Percentiles rank a stretch among this genome's conserved stretches.
Conservation (phyloP, 1,140 invertebrate genomes). For the Drosophila asahinai region DNA sequence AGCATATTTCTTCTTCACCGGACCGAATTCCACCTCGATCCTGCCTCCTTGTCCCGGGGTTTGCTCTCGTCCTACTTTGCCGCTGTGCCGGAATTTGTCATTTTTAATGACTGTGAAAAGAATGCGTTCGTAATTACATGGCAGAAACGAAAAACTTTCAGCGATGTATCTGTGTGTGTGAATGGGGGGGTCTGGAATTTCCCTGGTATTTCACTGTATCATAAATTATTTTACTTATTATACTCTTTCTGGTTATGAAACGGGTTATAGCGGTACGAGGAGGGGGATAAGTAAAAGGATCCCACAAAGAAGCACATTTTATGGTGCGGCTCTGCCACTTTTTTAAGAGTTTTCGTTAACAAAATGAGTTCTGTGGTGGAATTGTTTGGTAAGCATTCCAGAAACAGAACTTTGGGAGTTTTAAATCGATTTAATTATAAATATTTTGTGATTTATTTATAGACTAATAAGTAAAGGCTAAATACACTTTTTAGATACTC, state of each 20-base stretch:
- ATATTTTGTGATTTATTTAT: not conserved
- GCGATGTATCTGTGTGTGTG: slow-evolving; percentile 41
- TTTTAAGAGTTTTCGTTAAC: not conserved
- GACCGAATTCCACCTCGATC: slow-evolving; percentile 17
- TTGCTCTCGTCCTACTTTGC: slow-evolving; percentile 61
- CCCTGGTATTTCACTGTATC: slow-evolving; percentile 65
- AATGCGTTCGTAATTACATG: slow-evolving; percentile 80
- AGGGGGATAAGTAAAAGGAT: slow-evolving; percentile 22
- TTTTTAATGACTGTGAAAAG: slow-evolving; percentile 82
- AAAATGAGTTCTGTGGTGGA: too few species aligned
- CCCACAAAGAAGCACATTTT: slow-evolving; percentile 32
- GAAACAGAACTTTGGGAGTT: too few species aligned
- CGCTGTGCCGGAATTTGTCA: slow-evolving; percentile 77
- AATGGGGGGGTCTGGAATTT: slow-evolving; percentile 39
- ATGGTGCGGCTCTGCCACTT: not conserved
- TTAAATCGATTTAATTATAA: not conserved
- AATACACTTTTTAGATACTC: not conserved
- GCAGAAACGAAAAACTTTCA: slow-evolving; percentile 59
- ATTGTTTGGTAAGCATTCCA: not conserved
- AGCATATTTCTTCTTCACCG: slow-evolving; percentile 69
- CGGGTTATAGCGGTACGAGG: slow-evolving; percentile 1
- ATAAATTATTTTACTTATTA: slow-evolving; percentile 75
- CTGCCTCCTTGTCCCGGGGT: slow-evolving; percentile 12
- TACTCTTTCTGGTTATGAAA: slow-evolving; percentile 39
- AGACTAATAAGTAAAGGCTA: not conserved